These are phyloP conservation scores for Ips typographus DNA, from an alignment of 1,140 invertebrate species.

Conservation along the genomic window DNA sequence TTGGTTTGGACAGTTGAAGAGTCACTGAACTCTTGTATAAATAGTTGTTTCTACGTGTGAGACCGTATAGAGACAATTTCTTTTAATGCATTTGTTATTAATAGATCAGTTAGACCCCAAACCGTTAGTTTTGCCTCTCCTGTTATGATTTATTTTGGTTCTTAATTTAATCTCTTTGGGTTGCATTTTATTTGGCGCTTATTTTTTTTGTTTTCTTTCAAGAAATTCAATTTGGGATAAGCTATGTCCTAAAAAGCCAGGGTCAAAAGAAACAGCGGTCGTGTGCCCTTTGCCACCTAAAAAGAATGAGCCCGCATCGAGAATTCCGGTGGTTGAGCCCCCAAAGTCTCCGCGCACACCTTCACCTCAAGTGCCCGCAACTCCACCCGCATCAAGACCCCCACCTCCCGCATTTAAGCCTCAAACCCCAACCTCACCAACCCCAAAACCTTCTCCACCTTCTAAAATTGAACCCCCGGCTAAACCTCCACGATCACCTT, in stretches of 20 bases:
- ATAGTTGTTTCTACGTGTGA: constrained; percentile 25
- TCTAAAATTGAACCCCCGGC: constrained; percentile 38
- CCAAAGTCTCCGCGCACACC: constrained; percentile 30
- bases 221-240: constrained; percentile 42
- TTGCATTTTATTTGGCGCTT: constrained; percentile 37
- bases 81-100: constrained; percentile 23
- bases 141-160: too few species aligned
- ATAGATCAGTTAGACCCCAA: neutral
- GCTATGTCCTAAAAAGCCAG: constrained; percentile 34
- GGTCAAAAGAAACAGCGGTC: constrained; percentile 35
- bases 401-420: constrained; percentile 21
- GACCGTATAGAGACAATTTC: neutral
- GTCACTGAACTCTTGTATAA: constrained; percentile 26
- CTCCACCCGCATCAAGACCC: constrained; percentile 15
- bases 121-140: too few species aligned
- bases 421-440: constrained; percentile 14
- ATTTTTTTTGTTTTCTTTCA: constrained; percentile 40
- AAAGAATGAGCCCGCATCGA: constrained; percentile 34
- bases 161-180: neutral
- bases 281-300: constrained; percentile 35
- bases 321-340: constrained; percentile 34
- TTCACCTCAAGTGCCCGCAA: constrained; percentile 22
- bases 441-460: constrained; percentile 1
- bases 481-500: constrained; percentile 47
- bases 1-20: neutral